Base-by-base conservation (phyloP, 2,797 vertebrate species). In the Strix occidentalis region DNA sequence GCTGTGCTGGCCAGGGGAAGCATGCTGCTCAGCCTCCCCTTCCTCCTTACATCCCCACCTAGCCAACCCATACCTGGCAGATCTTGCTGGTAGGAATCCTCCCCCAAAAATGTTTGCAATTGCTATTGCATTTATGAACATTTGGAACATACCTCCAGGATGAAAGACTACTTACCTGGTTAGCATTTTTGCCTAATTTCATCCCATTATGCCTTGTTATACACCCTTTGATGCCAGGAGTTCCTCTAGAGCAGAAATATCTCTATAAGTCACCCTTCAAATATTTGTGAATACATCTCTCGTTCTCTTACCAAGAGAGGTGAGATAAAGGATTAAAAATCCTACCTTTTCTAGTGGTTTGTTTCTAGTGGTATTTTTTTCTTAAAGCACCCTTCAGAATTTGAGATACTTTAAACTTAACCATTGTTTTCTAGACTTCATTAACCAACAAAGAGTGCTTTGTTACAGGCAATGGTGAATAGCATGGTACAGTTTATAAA, bases 391-490 rank as follows among this genome's bases (percentile, higher is more conserved):
- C 75, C 48, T 60, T 81, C 43, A 71, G 76, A 87, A 72, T 24
- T 57, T 48, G 39, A 96, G 76, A 84, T 84, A 39, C 23, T 84
- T 93, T 93, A 94, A 80, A 94, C 85, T 74, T 92, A 66, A 54
- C 56, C 54, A 45, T 61, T 89, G 75, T 85, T 94, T 96, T 71
- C 43, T 65, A 71, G 84, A 37, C n/a, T n/a, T 41, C 72, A 72
- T 76, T 85, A 90, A 78, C 45, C 51, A 85, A 94, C 50, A 92
- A 69, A 83, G 79, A 57, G 9, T 53, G 54, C 37, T 84, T 89
- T 87, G 61, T 93, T 90, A 48, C 65, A 87, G 41, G 58, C 54
- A 63, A 37, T 23, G 39, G 66, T 78, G 69, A 90, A 76, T 17
- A 76, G 66, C 25, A 21, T 2, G 2, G 57, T 35, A 13, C 53